Evolutionary conservation across 2,797 vertebrate species (phyloP).

Genomic region (Adelosebastes latens): DNA sequence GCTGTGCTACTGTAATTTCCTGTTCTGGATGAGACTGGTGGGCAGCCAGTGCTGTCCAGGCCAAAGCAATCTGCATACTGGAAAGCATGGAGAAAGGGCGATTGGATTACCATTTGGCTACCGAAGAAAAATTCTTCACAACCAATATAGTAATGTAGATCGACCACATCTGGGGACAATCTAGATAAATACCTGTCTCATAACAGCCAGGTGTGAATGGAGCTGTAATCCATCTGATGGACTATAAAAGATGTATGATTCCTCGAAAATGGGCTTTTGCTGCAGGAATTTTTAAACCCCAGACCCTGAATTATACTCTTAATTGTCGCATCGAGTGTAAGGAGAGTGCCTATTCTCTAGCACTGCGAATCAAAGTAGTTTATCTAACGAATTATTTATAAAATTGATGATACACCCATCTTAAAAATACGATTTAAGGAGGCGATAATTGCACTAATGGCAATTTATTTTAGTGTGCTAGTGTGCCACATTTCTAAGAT

Average conservation of each 20-base stretch:
- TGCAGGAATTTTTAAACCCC: neutral
- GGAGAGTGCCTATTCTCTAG: neutral
- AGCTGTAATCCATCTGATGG: slow-evolving; percentile 6
- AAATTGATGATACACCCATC: neutral
- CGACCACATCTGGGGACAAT: slow-evolving; percentile 29
- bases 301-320: neutral
- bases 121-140: slow-evolving; percentile 27
- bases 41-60: slow-evolving; percentile 29
- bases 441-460: neutral
- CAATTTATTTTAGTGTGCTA: slow-evolving; percentile 6
- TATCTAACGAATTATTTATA: slow-evolving; percentile 10
- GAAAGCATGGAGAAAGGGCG: slow-evolving; percentile 21
- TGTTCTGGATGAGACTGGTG: slow-evolving; percentile 43
- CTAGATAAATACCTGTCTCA: slow-evolving; percentile 26
- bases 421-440: neutral
- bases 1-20: slow-evolving; percentile 46
- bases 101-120: slow-evolving; percentile 37
- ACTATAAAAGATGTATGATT: neutral
- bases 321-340: neutral
- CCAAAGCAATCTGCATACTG: slow-evolving; percentile 59
- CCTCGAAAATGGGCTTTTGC: neutral
- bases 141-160: slow-evolving; percentile 39
- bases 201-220: slow-evolving; percentile 33
- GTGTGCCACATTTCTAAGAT: slow-evolving; percentile 5
- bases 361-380: neutral